These are phyloP conservation scores for Chunga burmeisteri DNA, from an alignment of 2,113 vertebrate genomes.

Conservation along the genomic window DNA sequence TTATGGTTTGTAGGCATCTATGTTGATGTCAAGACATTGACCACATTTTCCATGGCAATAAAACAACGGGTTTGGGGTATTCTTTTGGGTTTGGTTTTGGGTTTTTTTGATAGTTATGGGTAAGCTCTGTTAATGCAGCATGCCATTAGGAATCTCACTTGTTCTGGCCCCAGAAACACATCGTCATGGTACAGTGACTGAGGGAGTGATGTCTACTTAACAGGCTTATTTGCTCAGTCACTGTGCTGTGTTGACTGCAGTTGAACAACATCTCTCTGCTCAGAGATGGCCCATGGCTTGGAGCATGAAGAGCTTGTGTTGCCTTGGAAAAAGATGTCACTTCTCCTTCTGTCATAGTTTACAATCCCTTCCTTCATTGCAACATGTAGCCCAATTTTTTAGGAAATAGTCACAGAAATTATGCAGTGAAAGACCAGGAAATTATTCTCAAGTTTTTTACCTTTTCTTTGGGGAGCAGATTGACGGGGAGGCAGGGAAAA, in stretches of 20 bases:
- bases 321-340: not conserved
- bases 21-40: not conserved
- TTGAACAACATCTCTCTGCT: not conserved
- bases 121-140: not conserved
- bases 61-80: not conserved
- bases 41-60: not conserved
- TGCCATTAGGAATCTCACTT: not conserved
- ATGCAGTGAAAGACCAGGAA: not conserved
- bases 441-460: not conserved
- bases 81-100: not conserved
- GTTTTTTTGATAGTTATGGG: not conserved
- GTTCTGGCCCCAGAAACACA: not conserved
- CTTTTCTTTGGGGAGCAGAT: not conserved
- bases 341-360: not conserved
- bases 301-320: not conserved
- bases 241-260: not conserved
- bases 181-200: not conserved
- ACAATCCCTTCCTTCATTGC: not conserved
- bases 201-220: not conserved
- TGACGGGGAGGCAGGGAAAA: not conserved
- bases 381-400: not conserved
- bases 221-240: not conserved
- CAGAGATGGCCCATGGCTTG: not conserved
- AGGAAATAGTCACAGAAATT: not conserved
- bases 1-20: not conserved